A percentile compares a stretch with the other conserved stretches of the same genome.
Evolutionary conservation across 2,113 vertebrate species (phyloP).

Genomic region (Micromys minutus): DNA sequence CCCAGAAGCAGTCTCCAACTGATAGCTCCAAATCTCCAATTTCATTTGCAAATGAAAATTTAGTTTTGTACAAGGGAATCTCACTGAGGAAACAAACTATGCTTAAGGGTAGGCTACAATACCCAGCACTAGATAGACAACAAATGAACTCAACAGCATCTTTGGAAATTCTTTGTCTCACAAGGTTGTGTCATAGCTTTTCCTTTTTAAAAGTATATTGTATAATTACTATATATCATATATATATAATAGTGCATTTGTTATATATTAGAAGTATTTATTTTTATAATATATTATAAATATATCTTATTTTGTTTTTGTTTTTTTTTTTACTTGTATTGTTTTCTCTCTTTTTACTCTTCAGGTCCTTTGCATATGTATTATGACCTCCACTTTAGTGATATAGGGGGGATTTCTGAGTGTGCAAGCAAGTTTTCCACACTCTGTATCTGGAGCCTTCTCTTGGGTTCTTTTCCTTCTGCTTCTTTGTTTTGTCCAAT

Average conservation of each 20-base stretch:
- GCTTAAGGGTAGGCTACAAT: neutral
- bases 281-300: neutral
- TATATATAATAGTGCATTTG: neutral
- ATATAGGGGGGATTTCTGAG: neutral
- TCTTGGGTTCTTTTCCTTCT: neutral
- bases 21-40: neutral
- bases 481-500: neutral
- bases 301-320: neutral
- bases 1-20: neutral
- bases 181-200: neutral
- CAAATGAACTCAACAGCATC: neutral
- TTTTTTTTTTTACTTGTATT: neutral
- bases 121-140: neutral
- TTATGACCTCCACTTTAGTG: neutral
- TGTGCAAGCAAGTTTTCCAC: neutral
- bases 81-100: neutral
- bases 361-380: neutral
- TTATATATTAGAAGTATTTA: neutral
- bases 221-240: neutral
- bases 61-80: neutral
- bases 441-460: neutral
- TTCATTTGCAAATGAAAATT: neutral
- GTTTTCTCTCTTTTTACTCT: neutral
- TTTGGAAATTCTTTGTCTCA: neutral
- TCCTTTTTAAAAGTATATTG: neutral